Evolutionary conservation across 2,113 vertebrate species (phyloP).

Genomic region (Platycercus adscitus): DNA sequence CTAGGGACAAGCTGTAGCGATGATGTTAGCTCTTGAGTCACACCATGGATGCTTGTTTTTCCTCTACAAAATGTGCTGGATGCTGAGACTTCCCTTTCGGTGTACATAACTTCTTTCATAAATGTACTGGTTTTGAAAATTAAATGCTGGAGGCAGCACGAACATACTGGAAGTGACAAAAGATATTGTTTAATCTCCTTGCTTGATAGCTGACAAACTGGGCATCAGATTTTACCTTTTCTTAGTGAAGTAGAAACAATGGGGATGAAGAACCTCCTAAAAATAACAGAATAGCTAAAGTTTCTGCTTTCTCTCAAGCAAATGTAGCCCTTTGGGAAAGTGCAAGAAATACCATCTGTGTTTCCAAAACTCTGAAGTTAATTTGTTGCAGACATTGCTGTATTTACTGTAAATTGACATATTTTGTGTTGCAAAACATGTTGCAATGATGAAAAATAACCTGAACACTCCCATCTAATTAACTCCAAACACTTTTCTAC

Average conservation of each 20-base stretch:
- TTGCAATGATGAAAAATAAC: constrained; percentile 29
- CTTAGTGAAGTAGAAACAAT: not conserved
- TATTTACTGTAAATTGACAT: constrained; percentile 56
- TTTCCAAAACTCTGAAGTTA: constrained; percentile 11
- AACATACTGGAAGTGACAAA: not conserved
- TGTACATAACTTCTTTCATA: not conserved
- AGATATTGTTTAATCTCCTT: not conserved
- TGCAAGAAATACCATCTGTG: constrained; percentile 64
- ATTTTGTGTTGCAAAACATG: constrained; percentile 44
- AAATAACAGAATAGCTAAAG: constrained; percentile 32
- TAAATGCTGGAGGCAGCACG: not conserved
- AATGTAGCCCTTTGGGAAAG: constrained; percentile 30
- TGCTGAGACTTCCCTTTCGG: too few relatives aligned
- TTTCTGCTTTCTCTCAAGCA: not conserved
- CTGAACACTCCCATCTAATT: not conserved
- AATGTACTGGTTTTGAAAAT: not conserved
- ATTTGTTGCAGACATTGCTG: constrained; percentile 25
- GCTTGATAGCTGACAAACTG: constrained; percentile 8
- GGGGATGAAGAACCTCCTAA: not conserved
- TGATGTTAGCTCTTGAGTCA: accelerated
- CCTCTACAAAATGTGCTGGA: accelerated
- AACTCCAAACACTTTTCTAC: not conserved
- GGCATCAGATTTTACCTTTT: constrained; percentile 1
- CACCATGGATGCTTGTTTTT: accelerated
- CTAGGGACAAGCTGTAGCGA: accelerated